A percentile compares a stretch with the other conserved stretches of the same genome.
Evolutionary conservation across 2,797 vertebrate genomes (phyloP).

Genomic region (Enteromius treurensis): DNA sequence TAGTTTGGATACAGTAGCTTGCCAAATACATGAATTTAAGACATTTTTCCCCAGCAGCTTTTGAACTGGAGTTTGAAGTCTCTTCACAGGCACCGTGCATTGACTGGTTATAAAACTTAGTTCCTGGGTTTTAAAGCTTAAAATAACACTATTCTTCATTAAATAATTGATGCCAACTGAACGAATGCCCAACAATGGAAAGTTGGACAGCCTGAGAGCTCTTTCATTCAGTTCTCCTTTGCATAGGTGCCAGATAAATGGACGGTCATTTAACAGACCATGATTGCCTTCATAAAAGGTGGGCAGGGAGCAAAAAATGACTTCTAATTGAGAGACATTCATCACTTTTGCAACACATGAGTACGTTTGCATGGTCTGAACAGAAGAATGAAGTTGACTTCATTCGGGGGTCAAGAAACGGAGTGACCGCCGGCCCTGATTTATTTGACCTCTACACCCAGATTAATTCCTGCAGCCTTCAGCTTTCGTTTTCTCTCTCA

Average conservation of each 20-base stretch:
- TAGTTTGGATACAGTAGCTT: no score
- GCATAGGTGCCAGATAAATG: slow-evolving; percentile 37
- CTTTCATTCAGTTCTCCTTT: slow-evolving; percentile 12
- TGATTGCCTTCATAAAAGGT: slow-evolving; percentile 30
- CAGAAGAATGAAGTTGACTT: slow-evolving; percentile 28
- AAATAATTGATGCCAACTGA: slow-evolving; percentile 26
- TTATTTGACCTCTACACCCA: slow-evolving; percentile 14
- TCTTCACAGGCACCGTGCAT: not conserved
- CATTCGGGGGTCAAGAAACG: slow-evolving; percentile 17
- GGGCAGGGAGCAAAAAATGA: slow-evolving; percentile 22
- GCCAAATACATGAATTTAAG: not conserved
- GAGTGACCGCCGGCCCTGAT: not conserved
- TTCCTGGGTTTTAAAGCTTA: not conserved
- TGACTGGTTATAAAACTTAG: not conserved
- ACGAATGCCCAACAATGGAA: slow-evolving; percentile 9
- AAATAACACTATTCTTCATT: slow-evolving; percentile 24
- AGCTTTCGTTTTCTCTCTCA: slow-evolving; percentile 18
- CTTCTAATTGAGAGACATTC: slow-evolving; percentile 38
- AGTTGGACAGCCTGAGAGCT: slow-evolving; percentile 6
- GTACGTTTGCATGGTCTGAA: not conserved
- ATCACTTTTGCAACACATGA: slow-evolving; percentile 26
- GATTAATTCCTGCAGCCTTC: slow-evolving; percentile 1
- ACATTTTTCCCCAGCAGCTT: not conserved
- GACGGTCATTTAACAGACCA: slow-evolving; percentile 21
- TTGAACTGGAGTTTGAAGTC: not conserved